A percentile compares a stretch with the other conserved stretches of the same genome.
These are phyloP conservation scores for Cnemophilus loriae DNA, from an alignment of 2,113 vertebrate species.

Conservation along the genomic window DNA sequence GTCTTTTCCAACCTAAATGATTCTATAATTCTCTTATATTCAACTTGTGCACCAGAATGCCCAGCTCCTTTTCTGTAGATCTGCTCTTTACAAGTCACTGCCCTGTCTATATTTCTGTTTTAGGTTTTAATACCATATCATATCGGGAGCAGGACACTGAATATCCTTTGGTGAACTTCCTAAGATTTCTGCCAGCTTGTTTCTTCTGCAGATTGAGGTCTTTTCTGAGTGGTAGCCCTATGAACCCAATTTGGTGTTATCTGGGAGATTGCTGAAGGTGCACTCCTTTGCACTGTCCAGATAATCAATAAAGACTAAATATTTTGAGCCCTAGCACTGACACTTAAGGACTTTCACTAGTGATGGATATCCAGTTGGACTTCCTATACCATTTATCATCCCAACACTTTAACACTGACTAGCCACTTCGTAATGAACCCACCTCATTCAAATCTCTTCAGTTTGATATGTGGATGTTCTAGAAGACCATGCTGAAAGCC, in stretches of 20 bases:
- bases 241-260: background rate
- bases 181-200: background rate
- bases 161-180: background rate
- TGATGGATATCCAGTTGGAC: background rate
- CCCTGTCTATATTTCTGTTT: background rate
- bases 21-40: background rate
- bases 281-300: background rate
- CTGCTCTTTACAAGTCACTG: background rate
- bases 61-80: background rate
- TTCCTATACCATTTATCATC: background rate
- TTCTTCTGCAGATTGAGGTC: background rate
- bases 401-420: background rate
- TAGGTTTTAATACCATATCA: background rate
- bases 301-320: background rate
- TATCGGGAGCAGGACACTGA: background rate
- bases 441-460: background rate
- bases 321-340: background rate
- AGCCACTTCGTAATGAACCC: background rate
- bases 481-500: background rate
- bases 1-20: background rate
- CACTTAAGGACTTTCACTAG: background rate
- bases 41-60: background rate
- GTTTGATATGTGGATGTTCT: background rate
- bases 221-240: background rate
- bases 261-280: background rate